Percentiles rank a stretch among this genome's conserved stretches.
Conservation (phyloP, 2,797 vertebrate genomes). For the Pseudochromis fuscus region DNA sequence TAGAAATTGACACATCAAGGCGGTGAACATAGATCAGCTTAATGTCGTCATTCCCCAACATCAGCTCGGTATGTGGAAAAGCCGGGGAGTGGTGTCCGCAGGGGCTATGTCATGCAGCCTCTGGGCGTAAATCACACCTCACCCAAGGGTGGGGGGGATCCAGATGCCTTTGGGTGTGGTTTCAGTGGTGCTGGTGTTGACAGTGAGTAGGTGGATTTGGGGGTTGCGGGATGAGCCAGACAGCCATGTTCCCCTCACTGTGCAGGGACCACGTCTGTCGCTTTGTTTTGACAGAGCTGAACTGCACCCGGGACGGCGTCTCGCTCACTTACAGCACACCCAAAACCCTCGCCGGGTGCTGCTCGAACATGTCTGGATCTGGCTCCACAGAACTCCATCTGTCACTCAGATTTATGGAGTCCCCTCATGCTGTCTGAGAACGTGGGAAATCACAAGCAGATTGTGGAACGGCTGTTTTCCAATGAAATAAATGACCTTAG, state of each 20-base stretch:
- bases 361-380: constrained; percentile 41
- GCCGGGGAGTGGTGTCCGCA: constrained; percentile 3
- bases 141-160: constrained; percentile 13
- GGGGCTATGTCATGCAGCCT: constrained; percentile 34
- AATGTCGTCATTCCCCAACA: constrained; percentile 20
- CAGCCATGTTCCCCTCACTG: constrained; percentile 10
- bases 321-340: constrained; percentile 46
- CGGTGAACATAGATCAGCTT: constrained; percentile 2
- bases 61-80: constrained; percentile 5
- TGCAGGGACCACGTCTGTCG: constrained; percentile 46
- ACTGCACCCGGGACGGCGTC: constrained; percentile 50
- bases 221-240: constrained; percentile 32
- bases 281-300: constrained; percentile 63
- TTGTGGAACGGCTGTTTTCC: constrained; percentile 26
- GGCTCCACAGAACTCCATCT: constrained; percentile 18
- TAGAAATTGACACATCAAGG: background rate
- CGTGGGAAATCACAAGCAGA: constrained; percentile 48
- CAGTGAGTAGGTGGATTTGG: constrained; percentile 25
- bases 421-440: constrained; percentile 44
- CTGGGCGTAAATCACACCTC: constrained; percentile 55
- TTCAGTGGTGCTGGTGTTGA: constrained; percentile 37
- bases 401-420: constrained; percentile 48
- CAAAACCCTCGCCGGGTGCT: constrained; percentile 15
- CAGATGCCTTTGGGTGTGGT: constrained; percentile 64
- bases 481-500: constrained; percentile 8